phyloP scores from a whole-genome alignment of 2,888 invertebrate genomes.

The Drosophila nigricruria region DNA sequence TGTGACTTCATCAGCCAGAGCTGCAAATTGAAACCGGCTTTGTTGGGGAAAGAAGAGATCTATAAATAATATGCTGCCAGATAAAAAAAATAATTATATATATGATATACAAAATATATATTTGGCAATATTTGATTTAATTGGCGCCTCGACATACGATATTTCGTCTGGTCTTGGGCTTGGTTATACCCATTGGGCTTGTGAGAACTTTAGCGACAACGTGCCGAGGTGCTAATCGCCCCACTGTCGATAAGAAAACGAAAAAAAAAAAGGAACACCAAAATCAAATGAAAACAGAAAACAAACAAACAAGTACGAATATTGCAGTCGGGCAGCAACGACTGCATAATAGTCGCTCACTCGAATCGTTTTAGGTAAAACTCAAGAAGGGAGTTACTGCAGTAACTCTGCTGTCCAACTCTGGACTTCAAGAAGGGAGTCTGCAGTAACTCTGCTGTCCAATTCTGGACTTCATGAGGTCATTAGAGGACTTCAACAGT shows the following conservation, averaged over 20 bases:
- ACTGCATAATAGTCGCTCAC: neutral
- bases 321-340: neutral
- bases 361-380: neutral
- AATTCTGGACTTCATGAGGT: too few species aligned
- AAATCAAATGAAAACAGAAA: slow-evolving; percentile 1
- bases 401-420: accelerated
- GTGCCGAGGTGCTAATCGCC: slow-evolving; percentile 57
- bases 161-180: slow-evolving; percentile 13
- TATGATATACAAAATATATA: slow-evolving; percentile 24
- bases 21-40: slow-evolving; percentile 3
- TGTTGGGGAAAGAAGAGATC: slow-evolving; percentile 8
- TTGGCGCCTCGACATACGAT: slow-evolving; percentile 23
- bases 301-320: neutral
- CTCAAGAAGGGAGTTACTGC: neutral
- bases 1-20: slow-evolving; percentile 10
- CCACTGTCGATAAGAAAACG: slow-evolving; percentile 44
- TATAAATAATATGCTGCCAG: slow-evolving; percentile 33
- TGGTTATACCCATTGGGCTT: neutral
- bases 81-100: slow-evolving; percentile 27
- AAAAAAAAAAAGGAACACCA: neutral
- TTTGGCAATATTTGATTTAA: slow-evolving; percentile 36
- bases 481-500: too few species aligned
- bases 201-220: slow-evolving; percentile 23
- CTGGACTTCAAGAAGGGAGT: too few species aligned
- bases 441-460: too few species aligned